A percentile compares a stretch with the other conserved stretches of the same genome.
Conservation (phyloP, 2,888 invertebrate species). For the Agriopis marginaria region DNA sequence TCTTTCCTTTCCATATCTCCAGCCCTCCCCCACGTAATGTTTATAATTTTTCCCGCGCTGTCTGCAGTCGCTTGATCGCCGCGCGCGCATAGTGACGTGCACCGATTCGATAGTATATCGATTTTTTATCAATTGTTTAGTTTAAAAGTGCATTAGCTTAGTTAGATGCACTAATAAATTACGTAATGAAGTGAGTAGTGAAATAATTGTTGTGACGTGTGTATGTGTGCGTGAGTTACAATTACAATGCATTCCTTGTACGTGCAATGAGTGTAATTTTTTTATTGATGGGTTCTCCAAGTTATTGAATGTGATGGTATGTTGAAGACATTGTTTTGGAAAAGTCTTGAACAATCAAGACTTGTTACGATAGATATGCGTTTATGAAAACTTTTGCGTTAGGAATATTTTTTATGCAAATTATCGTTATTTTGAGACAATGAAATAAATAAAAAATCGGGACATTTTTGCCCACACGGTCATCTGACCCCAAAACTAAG, state of each 20-base stretch:
- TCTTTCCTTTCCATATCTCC: slow-evolving; percentile 53
- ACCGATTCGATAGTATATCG: slow-evolving; percentile 46
- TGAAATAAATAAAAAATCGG: too few species aligned
- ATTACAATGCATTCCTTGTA: slow-evolving; percentile 54
- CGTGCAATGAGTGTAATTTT: slow-evolving; percentile 45
- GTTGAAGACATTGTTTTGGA: not conserved
- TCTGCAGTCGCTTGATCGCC: slow-evolving; percentile 59
- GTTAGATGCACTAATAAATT: slow-evolving; percentile 2
- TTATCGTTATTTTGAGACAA: too few species aligned
- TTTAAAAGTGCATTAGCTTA: slow-evolving; percentile 44
- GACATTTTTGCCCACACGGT: too few species aligned
- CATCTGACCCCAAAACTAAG: too few species aligned
- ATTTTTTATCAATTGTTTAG: slow-evolving; percentile 41
- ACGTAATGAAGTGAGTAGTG: not conserved
- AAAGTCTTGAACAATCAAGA: too few species aligned
- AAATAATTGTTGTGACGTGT: slow-evolving; percentile 27
- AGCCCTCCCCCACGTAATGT: slow-evolving; percentile 62
- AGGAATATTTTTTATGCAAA: too few species aligned
- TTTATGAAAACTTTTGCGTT: too few species aligned
- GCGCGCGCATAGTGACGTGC: slow-evolving; percentile 64
- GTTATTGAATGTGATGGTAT: slow-evolving; percentile 40
- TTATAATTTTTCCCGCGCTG: slow-evolving; percentile 70
- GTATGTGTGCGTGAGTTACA: slow-evolving; percentile 29
- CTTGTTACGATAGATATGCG: too few species aligned
- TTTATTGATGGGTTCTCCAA: slow-evolving; percentile 55